Percentiles rank a stretch among this genome's conserved stretches.
phyloP scores from a whole-genome alignment of 2,113 vertebrate species.

The Dolichallabes microphthalmus region DNA sequence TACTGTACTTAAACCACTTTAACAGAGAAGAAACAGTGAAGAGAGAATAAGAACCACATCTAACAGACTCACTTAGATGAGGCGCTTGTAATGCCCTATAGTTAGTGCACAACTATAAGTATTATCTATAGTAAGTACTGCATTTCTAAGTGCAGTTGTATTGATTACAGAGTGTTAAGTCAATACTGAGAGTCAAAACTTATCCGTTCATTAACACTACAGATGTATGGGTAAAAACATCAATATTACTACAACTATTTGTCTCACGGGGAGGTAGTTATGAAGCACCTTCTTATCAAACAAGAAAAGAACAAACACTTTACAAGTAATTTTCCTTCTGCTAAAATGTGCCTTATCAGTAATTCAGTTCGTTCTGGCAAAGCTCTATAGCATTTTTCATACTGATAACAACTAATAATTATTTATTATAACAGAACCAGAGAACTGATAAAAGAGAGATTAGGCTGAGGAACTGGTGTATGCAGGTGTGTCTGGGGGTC shows the following conservation, averaged over 20 bases:
- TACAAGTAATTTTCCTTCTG: conserved; percentile 16
- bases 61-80: neutral
- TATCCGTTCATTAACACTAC: neutral
- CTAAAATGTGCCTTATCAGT: conserved; percentile 22
- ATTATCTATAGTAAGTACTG: neutral
- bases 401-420: conserved; percentile 41
- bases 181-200: conserved; percentile 5
- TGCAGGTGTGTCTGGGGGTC: neutral
- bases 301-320: neutral
- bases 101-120: neutral
- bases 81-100: neutral
- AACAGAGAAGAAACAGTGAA: neutral
- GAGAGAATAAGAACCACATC: neutral
- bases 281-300: neutral
- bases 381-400: conserved; percentile 18
- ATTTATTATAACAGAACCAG: conserved; percentile 28
- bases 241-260: conserved; percentile 7
- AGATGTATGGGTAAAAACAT: neutral
- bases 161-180: neutral
- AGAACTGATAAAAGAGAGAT: conserved; percentile 17
- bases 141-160: neutral
- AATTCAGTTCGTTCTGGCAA: conserved; percentile 7
- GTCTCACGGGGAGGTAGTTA: conserved; percentile 3
- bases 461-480: neutral
- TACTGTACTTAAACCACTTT: conserved; percentile 1